These are phyloP conservation scores for Ctenomys sociabilis DNA, from an alignment of 2,113 vertebrate genomes.

Conservation along the genomic window DNA sequence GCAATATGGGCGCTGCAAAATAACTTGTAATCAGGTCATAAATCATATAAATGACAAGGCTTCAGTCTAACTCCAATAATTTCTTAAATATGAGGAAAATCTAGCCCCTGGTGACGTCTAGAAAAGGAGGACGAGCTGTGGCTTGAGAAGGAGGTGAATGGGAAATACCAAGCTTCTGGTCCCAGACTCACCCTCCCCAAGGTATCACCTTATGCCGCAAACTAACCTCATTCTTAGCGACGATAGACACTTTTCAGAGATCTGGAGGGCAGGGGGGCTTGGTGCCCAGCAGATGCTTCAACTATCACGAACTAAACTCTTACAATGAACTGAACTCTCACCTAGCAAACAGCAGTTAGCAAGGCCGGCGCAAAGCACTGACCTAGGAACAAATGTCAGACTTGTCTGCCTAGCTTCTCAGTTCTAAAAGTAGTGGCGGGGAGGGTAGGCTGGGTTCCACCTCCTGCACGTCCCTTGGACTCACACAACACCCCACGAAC, in stretches of 20 bases:
- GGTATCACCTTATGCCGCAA: neutral
- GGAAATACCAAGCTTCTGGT: neutral
- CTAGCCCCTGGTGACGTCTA: neutral
- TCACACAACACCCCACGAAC: neutral
- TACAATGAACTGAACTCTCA: neutral
- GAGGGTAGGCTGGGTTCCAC: neutral
- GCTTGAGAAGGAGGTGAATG: neutral
- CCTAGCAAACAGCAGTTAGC: neutral
- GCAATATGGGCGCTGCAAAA: neutral
- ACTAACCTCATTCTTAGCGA: neutral
- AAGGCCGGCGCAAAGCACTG: neutral
- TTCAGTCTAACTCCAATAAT: neutral
- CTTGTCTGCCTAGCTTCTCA: neutral
- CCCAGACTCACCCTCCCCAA: neutral
- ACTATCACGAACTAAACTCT: neutral
- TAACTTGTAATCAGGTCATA: slow-evolving; percentile 22
- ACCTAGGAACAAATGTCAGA: neutral
- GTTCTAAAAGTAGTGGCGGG: neutral
- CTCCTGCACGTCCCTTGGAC: neutral
- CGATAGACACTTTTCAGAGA: neutral
- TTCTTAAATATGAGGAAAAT: slow-evolving; percentile 47
- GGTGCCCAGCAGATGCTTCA: neutral
- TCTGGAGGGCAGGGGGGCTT: neutral
- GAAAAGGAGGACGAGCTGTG: neutral
- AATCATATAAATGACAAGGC: neutral